A percentile compares a stretch with the other conserved stretches of the same genome.
phyloP scores from a whole-genome alignment of 2,888 invertebrate genomes.

The Busseola fusca region DNA sequence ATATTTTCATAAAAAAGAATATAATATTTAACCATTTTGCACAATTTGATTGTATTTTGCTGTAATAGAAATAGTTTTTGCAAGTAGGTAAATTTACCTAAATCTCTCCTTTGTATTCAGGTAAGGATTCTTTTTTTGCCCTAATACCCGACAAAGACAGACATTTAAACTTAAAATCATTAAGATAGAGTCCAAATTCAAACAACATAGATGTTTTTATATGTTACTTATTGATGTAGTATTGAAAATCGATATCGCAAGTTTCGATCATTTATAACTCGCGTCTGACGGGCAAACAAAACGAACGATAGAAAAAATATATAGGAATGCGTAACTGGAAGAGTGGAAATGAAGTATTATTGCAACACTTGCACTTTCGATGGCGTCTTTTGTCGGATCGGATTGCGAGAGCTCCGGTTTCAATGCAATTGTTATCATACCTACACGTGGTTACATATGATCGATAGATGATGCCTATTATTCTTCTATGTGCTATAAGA shows the following conservation, averaged over 20 bases:
- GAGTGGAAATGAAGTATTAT: conserved; percentile 86
- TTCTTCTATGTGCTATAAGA: conserved; percentile 13
- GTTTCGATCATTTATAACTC: conserved; percentile 88
- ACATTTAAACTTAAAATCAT: conserved; percentile 12
- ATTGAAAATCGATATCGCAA: conserved; percentile 83
- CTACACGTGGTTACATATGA: conserved; percentile 62
- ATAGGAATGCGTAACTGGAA: conserved; percentile 79
- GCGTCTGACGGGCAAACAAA: conserved; percentile 86
- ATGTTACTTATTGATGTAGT: conserved; percentile 64
- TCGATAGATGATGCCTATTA: conserved; percentile 14
- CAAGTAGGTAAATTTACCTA: conserved; percentile 65
- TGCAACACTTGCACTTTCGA: conserved; percentile 89
- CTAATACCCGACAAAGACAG: conserved; percentile 4
- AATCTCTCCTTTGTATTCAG: conserved; percentile 76
- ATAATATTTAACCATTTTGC: conserved; percentile 48
- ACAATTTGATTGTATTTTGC: conserved; percentile 63
- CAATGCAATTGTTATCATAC: conserved; percentile 65
- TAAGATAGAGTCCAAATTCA: conserved; percentile 58
- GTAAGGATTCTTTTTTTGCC: conserved; percentile 74
- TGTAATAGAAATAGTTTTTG: conserved; percentile 69
- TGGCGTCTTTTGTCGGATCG: conserved; percentile 74
- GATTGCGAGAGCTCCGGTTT: conserved; percentile 74
- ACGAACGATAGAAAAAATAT: conserved; percentile 80
- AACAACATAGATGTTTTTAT: conserved; percentile 22
- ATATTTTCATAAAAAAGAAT: background rate